Evolutionary conservation across 2,888 invertebrate genomes (phyloP).

Genomic region (Diarsia mendica): DNA sequence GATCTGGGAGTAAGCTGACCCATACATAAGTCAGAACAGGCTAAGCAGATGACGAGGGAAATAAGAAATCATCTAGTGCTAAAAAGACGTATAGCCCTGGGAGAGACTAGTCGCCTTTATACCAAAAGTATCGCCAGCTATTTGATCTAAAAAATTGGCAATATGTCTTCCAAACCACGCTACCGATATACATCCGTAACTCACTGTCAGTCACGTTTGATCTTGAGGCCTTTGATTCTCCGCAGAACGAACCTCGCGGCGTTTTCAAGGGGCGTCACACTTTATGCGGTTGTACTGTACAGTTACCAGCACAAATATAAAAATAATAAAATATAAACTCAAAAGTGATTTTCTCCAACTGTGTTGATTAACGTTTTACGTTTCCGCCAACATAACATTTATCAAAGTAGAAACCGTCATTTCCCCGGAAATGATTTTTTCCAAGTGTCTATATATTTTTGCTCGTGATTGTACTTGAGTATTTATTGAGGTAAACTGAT

Average conservation of each 20-base stretch:
- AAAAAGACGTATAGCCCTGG: neutral
- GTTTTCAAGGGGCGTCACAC: neutral
- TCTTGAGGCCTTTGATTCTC: neutral
- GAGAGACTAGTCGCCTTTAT: neutral
- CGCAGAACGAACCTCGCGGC: too few species aligned
- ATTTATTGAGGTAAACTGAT: neutral
- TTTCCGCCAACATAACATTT: too few species aligned
- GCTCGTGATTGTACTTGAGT: neutral
- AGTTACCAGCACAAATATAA: too few species aligned
- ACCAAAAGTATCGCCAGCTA: neutral
- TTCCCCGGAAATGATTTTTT: too few species aligned
- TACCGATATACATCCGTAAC: neutral
- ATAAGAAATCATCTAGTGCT: too few species aligned
- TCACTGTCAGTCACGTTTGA: neutral
- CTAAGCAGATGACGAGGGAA: neutral
- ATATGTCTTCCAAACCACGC: neutral
- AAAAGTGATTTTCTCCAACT: too few species aligned
- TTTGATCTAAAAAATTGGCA: neutral
- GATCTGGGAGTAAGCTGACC: too few species aligned
- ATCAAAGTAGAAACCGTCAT: too few species aligned
- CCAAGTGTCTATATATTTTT: too few species aligned
- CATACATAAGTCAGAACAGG: too few species aligned
- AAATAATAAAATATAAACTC: too few species aligned
- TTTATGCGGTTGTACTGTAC: neutral
- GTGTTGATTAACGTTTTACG: too few species aligned